Evolutionary conservation across 2,888 invertebrate species (phyloP).

Genomic region (Heliconius erato): DNA sequence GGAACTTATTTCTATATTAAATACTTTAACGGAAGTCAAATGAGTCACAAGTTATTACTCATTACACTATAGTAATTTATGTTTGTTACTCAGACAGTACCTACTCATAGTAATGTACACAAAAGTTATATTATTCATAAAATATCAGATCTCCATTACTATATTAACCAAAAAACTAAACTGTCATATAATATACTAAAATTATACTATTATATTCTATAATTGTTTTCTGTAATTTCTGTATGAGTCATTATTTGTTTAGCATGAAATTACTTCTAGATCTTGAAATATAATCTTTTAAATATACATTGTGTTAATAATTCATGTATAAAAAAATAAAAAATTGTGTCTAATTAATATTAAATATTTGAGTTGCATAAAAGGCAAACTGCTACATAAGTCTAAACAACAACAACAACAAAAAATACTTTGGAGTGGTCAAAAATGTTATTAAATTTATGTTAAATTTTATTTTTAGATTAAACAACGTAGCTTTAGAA

Average conservation of each 20-base stretch:
- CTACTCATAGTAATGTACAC: constrained; percentile 3
- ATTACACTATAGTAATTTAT: constrained; percentile 1
- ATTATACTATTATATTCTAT: no score
- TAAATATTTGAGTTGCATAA: no score
- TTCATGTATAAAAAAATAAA: neutral
- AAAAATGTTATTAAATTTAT: no score
- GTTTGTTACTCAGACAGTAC: constrained; percentile 10
- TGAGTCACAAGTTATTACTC: constrained; percentile 24
- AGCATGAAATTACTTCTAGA: no score
- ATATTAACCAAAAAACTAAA: neutral
- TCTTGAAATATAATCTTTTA: no score
- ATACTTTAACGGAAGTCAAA: constrained; percentile 11
- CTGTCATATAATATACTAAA: neutral
- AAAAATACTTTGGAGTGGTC: no score
- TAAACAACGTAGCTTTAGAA: no score
- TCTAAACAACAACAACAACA: no score
- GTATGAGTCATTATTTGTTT: no score
- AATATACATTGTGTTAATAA: neutral
- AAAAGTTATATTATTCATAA: constrained; percentile 12
- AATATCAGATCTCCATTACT: neutral
- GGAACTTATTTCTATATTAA: neutral
- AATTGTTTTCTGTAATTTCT: no score
- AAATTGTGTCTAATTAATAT: neutral
- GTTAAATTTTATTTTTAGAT: no score
- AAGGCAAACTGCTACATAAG: no score